phyloP scores from a whole-genome alignment of 2,888 invertebrate species.

The Epistrophe grossulariae region DNA sequence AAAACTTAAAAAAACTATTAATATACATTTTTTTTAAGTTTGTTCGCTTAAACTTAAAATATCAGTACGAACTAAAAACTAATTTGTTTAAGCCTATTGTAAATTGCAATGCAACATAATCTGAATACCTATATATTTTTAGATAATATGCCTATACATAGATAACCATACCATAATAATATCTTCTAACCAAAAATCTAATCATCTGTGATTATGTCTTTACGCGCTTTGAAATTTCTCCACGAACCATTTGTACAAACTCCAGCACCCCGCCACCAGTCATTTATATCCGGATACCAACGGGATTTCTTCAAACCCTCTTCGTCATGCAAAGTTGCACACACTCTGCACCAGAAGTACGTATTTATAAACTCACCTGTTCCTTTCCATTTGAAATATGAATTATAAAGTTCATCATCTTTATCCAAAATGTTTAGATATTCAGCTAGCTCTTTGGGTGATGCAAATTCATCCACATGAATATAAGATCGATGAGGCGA shows the following conservation, averaged over 20 bases:
- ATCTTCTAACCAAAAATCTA: slow-evolving; percentile 75
- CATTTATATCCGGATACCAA: slow-evolving; percentile 89
- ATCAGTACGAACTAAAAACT: slow-evolving; percentile 37
- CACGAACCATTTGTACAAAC: slow-evolving; percentile 91
- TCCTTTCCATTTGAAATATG: slow-evolving; percentile 97
- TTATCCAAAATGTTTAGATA: slow-evolving; percentile 93
- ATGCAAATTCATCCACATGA: slow-evolving; percentile 97
- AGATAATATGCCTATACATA: slow-evolving; percentile 22
- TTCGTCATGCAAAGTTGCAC: slow-evolving; percentile 85
- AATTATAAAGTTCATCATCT: slow-evolving; percentile 95
- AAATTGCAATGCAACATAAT: slow-evolving; percentile 57
- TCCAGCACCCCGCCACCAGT: slow-evolving; percentile 95
- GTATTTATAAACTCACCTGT: slow-evolving; percentile 98
- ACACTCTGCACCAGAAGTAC: slow-evolving; percentile 89
- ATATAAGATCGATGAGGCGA: slow-evolving; percentile 97
- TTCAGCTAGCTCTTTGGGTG: slow-evolving; percentile 93
- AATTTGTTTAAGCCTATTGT: slow-evolving; percentile 39
- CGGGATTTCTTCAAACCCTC: slow-evolving; percentile 81
- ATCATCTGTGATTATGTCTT: slow-evolving; percentile 83
- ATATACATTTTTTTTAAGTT: not conserved
- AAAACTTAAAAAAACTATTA: not conserved
- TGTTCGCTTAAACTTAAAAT: slow-evolving; percentile 35
- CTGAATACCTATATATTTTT: slow-evolving; percentile 24
- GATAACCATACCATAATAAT: slow-evolving; percentile 2
- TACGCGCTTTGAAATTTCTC: slow-evolving; percentile 85